A percentile compares a stretch with the other conserved stretches of the same genome.
Conservation (phyloP, 1,140 invertebrate species). For the Orussus abietinus region DNA sequence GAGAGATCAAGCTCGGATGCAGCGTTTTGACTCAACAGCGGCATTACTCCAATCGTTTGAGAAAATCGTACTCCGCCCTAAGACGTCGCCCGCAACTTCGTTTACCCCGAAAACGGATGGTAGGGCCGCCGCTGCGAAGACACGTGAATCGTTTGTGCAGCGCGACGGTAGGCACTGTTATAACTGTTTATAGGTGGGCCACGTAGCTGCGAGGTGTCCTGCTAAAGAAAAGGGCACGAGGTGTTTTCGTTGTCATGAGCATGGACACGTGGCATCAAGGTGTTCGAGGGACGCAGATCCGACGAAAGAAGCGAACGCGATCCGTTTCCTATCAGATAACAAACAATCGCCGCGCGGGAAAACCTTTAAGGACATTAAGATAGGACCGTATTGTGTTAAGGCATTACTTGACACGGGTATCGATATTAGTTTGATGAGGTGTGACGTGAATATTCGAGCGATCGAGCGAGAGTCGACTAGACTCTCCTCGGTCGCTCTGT, state of each 20-base stretch:
- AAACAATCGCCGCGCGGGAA: slow-evolving; percentile 1
- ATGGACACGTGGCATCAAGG: too few relatives aligned
- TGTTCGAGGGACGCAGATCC: too few relatives aligned
- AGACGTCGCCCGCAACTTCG: background rate
- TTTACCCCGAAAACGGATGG: background rate
- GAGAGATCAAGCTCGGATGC: slow-evolving; percentile 11
- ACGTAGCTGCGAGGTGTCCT: background rate
- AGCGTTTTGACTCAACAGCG: slow-evolving; percentile 3
- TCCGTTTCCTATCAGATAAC: background rate
- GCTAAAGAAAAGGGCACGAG: background rate
- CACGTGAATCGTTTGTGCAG: background rate
- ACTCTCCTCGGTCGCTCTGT: too few relatives aligned
- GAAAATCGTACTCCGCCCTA: slow-evolving; percentile 3
- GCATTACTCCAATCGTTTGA: slow-evolving; percentile 10
- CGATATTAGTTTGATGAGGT: slow-evolving; percentile 4
- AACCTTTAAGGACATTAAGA: background rate
- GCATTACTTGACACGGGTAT: slow-evolving; percentile 14
- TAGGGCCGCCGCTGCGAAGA: background rate
- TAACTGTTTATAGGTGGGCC: slow-evolving; percentile 6
- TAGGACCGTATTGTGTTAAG: background rate
- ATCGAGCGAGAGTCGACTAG: too few relatives aligned
- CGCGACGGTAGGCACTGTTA: slow-evolving; percentile 3
- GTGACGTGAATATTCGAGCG: too few relatives aligned
- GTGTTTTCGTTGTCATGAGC: background rate
- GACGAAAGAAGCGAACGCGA: background rate